Evolutionary conservation across 2,888 invertebrate genomes (phyloP), one percentile per base, ranked within the genome.

Genomic region (Operophtera brumata): DNA sequence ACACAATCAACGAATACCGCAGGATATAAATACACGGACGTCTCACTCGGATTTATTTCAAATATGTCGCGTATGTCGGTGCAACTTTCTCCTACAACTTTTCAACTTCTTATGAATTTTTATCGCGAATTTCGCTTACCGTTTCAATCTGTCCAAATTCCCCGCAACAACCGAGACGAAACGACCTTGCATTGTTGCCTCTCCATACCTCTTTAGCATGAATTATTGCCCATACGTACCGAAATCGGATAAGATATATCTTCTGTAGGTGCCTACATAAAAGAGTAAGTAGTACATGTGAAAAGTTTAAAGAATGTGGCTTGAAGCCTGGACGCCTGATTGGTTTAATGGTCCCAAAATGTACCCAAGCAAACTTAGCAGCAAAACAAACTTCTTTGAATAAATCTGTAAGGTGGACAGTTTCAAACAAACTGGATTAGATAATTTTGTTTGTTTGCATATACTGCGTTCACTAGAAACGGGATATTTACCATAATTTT

Each of bases 11-110:
- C 74, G 74, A 79, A 82, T 80, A 75, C 83, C 83, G 71, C 78
- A 77, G 79, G 78, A 78, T 81, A 84, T 82, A 84, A 83, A 84
- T 84, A 84, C 77, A 76, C 68, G 63, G 57, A 73, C 70, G 76
- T 73, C 75, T 68, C 69, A 66, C 65, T 75, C 68, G 66, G 71
- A 78, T 78, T 78, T 78, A 80, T 81, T 76, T 77, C 70, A 73
- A 78, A 78, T 77, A 72, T 69, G 67, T 69, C 63, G 65, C 49
- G 50, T 57, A 57, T 57, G 62, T 69, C 59, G 65, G 62, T 65
- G 65, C 60, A 69, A 71, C 77, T 78, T 78, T 77, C 71, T 61
- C 70, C 59, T 63, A 59, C 54, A 53, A 58, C 62, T 65, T 63
- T 63, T 62, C 43, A 47, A 57, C 54, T 41, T 25, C 6, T 11